Base-by-base conservation (phyloP, 2,113 vertebrate genomes). In the Seriola quinqueradiata region DNA sequence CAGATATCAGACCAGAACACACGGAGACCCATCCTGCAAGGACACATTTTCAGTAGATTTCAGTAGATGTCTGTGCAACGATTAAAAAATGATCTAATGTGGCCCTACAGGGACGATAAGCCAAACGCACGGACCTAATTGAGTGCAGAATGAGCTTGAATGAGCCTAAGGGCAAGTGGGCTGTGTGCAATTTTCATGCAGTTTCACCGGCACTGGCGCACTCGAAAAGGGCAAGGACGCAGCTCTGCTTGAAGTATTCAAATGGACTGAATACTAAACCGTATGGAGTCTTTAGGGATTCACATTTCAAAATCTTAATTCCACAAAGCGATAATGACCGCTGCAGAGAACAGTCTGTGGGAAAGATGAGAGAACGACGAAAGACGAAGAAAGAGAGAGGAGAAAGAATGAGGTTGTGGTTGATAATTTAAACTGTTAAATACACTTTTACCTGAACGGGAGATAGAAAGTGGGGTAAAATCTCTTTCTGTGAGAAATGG, bases 81-180 rank as follows among this genome's bases (percentile, higher is more conserved):
- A 77, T 86, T 82, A 69, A 70, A 59, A 38, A 1, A 46, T 25
- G 63, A 77, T 68, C 54, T 63, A 13, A 82, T 46, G 77, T 81
- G 74, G 70, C 83, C 85, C 84, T 75, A 17, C 67, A 66, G 82
- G 82, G 74, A 28, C 75, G 65, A 59, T 34, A 19, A 72, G 69
- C 55, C 65, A 60, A 81, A 77, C 34, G 65, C 82, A 36, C 55
- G 81, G 64, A 65, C 63, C 74, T 70, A 88, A 89, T 73, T 87
- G 87, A 83, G 85, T 67, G 86, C 81, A 72, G 89, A 79, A 76
- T 65, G 79, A 75, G 82, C 21, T 46, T 48, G 70, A 71, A 54
- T 64, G 67, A 81, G 72, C 77, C 82, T 28, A 10, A 48, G 60
- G 84, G 70, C 75, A 66, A 60, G 60, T 64, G 65, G 80, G 82